Conservation (phyloP, 2,888 invertebrate genomes). For the Odontomyia ornata region DNA sequence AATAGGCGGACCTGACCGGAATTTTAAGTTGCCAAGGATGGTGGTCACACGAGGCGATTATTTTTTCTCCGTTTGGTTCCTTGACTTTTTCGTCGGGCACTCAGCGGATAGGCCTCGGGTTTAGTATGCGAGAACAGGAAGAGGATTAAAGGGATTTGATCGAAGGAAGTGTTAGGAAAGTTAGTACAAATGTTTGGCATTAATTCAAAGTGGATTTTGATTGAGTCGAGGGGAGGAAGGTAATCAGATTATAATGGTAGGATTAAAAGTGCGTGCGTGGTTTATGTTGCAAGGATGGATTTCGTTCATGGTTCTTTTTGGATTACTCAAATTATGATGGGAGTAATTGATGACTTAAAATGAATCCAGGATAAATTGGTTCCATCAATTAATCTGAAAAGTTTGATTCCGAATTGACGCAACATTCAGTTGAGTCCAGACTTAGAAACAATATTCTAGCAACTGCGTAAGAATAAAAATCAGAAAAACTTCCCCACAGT, state of each 20-base stretch:
- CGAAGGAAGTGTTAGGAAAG: slow-evolving; percentile 42
- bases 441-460: no score
- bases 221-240: slow-evolving; percentile 41
- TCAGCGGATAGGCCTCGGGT: not conserved
- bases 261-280: no score
- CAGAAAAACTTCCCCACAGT: no score
- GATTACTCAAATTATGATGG: no score
- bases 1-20: slow-evolving; percentile 46
- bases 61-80: not conserved
- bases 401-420: no score
- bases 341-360: no score
- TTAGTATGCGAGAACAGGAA: not conserved
- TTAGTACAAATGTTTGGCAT: slow-evolving; percentile 49
- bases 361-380: no score
- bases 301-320: no score
- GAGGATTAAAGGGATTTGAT: slow-evolving; percentile 3
- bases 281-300: no score
- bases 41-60: slow-evolving; percentile 21
- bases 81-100: not conserved
- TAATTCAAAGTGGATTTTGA: slow-evolving; percentile 51
- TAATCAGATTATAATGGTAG: not conserved
- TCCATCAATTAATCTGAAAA: no score
- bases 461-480: no score
- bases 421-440: no score
- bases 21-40: slow-evolving; percentile 44